Base-by-base conservation (phyloP, 1,140 invertebrate genomes). In the Sarcophaga bullata region DNA sequence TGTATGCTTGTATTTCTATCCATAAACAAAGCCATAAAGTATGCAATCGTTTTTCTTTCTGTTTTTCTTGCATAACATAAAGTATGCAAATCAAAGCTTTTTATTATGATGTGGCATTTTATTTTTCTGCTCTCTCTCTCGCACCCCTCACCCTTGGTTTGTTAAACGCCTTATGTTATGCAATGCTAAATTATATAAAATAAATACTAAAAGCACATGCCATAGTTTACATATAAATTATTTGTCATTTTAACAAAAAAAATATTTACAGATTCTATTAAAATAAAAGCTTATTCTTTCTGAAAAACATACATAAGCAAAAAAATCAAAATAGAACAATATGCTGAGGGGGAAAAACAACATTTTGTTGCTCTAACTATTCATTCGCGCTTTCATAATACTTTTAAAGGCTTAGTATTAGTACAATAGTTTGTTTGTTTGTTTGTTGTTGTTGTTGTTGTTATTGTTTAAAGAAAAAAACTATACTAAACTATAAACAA, bases 211-310 rank as follows among this genome's bases (percentile, higher is more conserved):
- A 58, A 37, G n/a, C 15, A 58, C 11, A 15, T 58, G 54, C n/a
- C n/a, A n/a, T 68, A 68, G 62, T 25, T 68, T 68, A 68, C 62
- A 68, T 25, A 68, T 68, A 68, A 68, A 68, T 68, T 68, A 68
- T 17, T 68, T 68, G 62, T 68, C 62, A 19, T 68, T 68, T 68
- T 68, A 68, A 68, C 62, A 25, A 68, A 68, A 68, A 25, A 68
- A 68, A 68, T 68, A 68, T 68, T 68, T 68, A 25, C 62, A 68
- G n/a, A 68, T 68, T 68, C 62, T 68, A 68, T 68, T 68, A 68
- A 68, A 68, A 68, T 68, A 68, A 68, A 68, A 68, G 62, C 62
- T 68, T 68, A 68, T 68, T 58, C 15, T 58, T 58, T 58, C n/a
- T n/a, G 15, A 4, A 37, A 37, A 37, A 37, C 25, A 37, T 37